These are phyloP conservation scores for Catamblyrhynchus diadema DNA, from an alignment of 2,797 vertebrate genomes.

Conservation along the genomic window DNA sequence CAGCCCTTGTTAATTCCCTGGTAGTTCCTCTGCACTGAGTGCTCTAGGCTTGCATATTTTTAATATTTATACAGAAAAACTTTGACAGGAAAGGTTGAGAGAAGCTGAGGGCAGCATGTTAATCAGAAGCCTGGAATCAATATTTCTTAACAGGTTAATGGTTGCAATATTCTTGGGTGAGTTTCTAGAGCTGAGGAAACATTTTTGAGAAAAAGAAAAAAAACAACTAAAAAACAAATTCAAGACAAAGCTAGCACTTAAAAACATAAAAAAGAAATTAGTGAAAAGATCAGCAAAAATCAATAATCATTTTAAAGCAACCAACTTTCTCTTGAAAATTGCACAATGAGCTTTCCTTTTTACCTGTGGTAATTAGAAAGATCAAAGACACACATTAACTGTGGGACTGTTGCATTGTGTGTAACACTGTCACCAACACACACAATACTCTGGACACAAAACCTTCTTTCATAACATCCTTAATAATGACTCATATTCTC, in stretches of 20 bases:
- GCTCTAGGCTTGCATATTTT: neutral
- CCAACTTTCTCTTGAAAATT: neutral
- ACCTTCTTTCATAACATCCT: neutral
- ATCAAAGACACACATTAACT: neutral
- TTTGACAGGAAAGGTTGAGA: neutral
- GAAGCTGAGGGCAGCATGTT: neutral
- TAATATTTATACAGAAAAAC: neutral
- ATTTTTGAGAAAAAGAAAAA: neutral
- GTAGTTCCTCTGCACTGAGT: neutral
- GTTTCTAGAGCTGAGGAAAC: neutral
- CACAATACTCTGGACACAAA: neutral
- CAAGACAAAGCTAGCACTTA: rapidly evolving
- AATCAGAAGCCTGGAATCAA: neutral
- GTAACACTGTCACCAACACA: rapidly evolving
- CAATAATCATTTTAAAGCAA: neutral
- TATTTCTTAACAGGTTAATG: neutral
- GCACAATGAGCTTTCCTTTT: neutral
- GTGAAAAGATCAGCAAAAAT: neutral
- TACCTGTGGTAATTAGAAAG: neutral
- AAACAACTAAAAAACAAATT: neutral
- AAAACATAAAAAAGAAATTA: neutral
- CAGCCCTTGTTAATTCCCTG: neutral
- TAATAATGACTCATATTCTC: neutral
- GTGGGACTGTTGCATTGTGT: neutral
- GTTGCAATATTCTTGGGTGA: neutral